Conservation (phyloP, 23 tunicate genomes). For the Halocynthia roretzi region DNA sequence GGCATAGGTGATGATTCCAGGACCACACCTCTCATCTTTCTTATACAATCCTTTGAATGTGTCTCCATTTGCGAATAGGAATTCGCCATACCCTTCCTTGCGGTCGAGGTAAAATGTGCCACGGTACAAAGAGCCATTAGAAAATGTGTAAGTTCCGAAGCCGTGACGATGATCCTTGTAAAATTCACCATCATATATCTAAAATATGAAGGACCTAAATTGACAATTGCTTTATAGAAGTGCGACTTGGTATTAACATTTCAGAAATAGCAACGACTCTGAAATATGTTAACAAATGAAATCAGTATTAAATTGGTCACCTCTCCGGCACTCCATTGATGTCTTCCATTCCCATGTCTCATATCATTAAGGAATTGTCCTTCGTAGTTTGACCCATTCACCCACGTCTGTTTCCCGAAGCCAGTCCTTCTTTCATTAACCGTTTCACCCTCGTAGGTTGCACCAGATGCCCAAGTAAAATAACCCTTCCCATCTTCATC, state of each 20-base stretch:
- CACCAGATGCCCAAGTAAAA: slow-evolving; percentile 82
- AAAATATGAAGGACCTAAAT: not conserved
- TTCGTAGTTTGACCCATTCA: slow-evolving; percentile 60
- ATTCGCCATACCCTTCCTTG: slow-evolving; percentile 82
- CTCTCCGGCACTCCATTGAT: slow-evolving; percentile 68
- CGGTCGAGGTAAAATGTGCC: slow-evolving; percentile 69
- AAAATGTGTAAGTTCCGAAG: slow-evolving; percentile 62
- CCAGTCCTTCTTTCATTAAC: slow-evolving; percentile 48
- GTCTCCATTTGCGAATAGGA: slow-evolving; percentile 62
- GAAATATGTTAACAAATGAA: not conserved
- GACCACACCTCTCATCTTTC: slow-evolving; percentile 86
- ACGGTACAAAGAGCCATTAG: slow-evolving; percentile 48
- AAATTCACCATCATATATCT: slow-evolving; percentile 86
- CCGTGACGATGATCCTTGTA: slow-evolving; percentile 92
- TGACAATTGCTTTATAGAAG: not conserved
- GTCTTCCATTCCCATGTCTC: slow-evolving; percentile 75
- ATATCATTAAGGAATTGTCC: slow-evolving; percentile 75
- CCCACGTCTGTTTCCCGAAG: slow-evolving; percentile 74
- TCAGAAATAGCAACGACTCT: not conserved
- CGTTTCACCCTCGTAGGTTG: slow-evolving; percentile 58
- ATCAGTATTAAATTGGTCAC: slow-evolving; percentile 19
- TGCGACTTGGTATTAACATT: not conserved
- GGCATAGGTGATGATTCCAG: slow-evolving; percentile 70
- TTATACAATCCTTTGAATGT: slow-evolving; percentile 78
- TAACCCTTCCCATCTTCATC: not conserved